Base-by-base conservation (phyloP, 2,888 invertebrate genomes). In the Hyposoter dolosus region DNA sequence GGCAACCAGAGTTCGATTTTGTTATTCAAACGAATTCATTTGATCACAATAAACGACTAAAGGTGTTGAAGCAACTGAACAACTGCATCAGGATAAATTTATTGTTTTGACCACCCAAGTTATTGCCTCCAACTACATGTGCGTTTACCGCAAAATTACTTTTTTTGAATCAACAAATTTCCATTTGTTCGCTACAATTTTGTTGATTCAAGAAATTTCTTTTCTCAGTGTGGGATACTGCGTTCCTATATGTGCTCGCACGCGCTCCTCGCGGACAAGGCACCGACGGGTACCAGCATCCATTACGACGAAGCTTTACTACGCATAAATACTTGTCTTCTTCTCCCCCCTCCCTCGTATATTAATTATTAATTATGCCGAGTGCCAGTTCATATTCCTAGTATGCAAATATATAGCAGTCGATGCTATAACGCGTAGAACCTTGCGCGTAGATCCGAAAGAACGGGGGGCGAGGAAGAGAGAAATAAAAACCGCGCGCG, bases 211-310 rank as follows among this genome's bases (percentile, higher is more conserved):
- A n/a, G n/a, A n/a, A n/a, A n/a, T n/a, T n/a, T n/a, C n/a, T n/a
- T n/a, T n/a, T n/a, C n/a, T n/a, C n/a, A n/a, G 56, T 12, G 56
- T 3, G 28, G 23, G 28, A 28, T 56, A 12, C 23, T 56, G 56
- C 56, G 23, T 1, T 56, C 10, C 12, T 28, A 28, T 6, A 35
- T 23, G 4, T 15, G 5, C 15, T 60, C 28, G 28, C 60, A 3
- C 15, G 15, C 10, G 28, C 28, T 60, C 1, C 15, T 15, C 60
- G 60, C 60, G 60, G 60, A 23, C 68, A 53, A 68, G 78, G 68
- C 68, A 78, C 78, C 53, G 68, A 78, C 68, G 53, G 78, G 69
- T 68, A 78, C 78, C 78, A 78, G 69, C 78, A 40, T 53, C 53
- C 35, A 50, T 32, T 45, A 32, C 15, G 60, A 60, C 60, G 6